Base-by-base conservation (phyloP, 2,113 vertebrate species). In the Asarcornis scutulata region DNA sequence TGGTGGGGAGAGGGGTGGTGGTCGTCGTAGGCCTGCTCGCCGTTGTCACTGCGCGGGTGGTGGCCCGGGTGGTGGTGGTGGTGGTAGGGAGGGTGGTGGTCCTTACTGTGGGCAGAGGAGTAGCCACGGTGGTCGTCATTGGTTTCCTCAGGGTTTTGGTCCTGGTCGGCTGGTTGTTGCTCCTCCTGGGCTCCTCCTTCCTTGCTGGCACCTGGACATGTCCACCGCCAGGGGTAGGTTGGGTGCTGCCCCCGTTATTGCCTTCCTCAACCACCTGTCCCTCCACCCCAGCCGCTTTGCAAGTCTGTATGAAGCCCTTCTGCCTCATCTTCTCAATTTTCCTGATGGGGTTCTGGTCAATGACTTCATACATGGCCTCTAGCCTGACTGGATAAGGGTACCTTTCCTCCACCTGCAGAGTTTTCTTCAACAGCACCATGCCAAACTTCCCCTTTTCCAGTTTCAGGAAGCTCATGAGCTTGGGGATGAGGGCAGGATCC, bases 351-450 rank as follows among this genome's bases (percentile, higher is more conserved):
- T 98, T 98, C 96, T 99, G 99, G 94, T 99, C 99, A 22, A 99
- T 99, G 62, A 99, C 97, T 97, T 99, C 99, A 0, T 99, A 99
- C 98, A 99, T 98, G 82, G 99, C 99, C 96, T 99, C 99, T 92
- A 99, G 97, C 95, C 99, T 98, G 55, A 99, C 99, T 0, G 99
- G 99, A 80, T 99, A 99, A 7, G 99, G 99, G 90, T 99, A 99
- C 67, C 98, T 98, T 96, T 99, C 99, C 84, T 99, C 98, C 62
- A 99, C 98, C 97, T 99, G 99, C 85, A 99, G 96, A 6, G 99
- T 99, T 97, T 99, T 99, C 97, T 98, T 99, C 95, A 99, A 93
- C 44, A 99, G 98, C 91, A 99, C 99, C 99, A 99, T 99, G 48
- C 99, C 98, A 76, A 99, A 99, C 95, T 99, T 99, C 18, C 99